Evolutionary conservation across 1,140 invertebrate species (phyloP).

Genomic region (Temnothorax longispinosus): DNA sequence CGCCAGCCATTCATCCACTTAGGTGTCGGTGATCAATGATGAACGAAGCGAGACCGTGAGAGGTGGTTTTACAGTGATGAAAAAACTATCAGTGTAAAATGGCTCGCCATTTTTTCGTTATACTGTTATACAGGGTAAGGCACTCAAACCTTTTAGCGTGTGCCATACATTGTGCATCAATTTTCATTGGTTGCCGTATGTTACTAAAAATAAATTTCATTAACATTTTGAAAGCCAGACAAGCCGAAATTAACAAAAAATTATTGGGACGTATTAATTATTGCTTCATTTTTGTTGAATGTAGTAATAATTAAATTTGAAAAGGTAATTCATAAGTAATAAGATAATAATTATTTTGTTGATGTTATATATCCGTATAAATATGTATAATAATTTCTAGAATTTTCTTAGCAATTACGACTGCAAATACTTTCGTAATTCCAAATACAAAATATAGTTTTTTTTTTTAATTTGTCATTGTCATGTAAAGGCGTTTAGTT

Average conservation of each 20-base stretch:
- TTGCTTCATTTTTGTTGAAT: background rate
- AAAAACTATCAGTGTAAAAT: background rate
- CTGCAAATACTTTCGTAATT: background rate
- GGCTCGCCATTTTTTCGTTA: background rate
- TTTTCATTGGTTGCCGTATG: conserved; percentile 1
- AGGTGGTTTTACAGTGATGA: background rate
- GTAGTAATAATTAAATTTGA: background rate
- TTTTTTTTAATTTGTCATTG: background rate
- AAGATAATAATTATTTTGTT: background rate
- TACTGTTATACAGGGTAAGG: conserved; percentile 31
- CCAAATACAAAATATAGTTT: background rate
- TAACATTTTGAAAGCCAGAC: background rate
- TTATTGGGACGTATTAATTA: background rate
- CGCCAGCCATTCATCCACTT: background rate
- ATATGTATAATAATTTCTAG: background rate
- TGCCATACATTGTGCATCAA: conserved; percentile 14
- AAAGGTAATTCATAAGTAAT: background rate
- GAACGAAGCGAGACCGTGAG: background rate
- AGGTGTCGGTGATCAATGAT: background rate
- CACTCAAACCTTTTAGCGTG: conserved; percentile 13
- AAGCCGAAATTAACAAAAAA: background rate
- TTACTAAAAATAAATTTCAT: background rate
- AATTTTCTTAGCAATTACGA: background rate
- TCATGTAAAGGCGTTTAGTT: background rate
- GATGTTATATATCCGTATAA: background rate